Evolutionary conservation across 2,888 invertebrate species (phyloP).

Genomic region (Phortica magna): DNA sequence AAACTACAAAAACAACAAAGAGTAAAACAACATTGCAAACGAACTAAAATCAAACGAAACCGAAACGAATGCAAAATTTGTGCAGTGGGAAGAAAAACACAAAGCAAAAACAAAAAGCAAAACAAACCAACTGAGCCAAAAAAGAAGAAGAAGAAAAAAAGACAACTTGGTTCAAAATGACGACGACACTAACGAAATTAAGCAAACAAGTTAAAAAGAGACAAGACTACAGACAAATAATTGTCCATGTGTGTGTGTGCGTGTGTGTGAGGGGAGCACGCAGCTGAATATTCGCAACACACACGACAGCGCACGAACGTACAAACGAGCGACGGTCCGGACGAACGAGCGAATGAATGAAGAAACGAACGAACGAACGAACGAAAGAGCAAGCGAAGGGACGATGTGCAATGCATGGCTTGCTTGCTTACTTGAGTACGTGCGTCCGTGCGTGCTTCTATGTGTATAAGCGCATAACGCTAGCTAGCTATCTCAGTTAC

Average conservation of each 20-base stretch:
- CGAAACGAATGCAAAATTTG: neutral
- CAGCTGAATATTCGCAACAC: neutral
- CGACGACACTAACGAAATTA: slow-evolving; percentile 66
- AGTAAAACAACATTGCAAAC: slow-evolving; percentile 25
- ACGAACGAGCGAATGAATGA: neutral
- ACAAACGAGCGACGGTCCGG: neutral
- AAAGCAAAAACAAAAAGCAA: slow-evolving; percentile 41
- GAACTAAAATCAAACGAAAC: slow-evolving; percentile 28
- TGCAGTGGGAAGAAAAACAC: slow-evolving; percentile 35
- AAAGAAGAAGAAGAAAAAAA: no score
- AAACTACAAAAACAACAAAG: neutral
- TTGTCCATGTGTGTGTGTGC: neutral
- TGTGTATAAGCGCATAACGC: slow-evolving; percentile 17
- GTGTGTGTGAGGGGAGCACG: neutral
- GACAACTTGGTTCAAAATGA: slow-evolving; percentile 38
- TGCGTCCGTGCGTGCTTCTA: slow-evolving; percentile 44
- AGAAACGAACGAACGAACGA: neutral
- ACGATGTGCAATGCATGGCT: slow-evolving; percentile 31
- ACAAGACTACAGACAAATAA: slow-evolving; percentile 54
- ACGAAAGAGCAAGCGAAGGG: slow-evolving; percentile 16
- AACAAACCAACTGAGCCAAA: no score
- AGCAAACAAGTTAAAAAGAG: slow-evolving; percentile 71
- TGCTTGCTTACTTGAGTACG: neutral
- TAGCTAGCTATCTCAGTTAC: neutral
- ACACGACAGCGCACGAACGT: neutral